Base-by-base conservation (phyloP, 30 jellyfish, hydroid and myxozoan genomes). In the Aurelia aurita complex sp. Pacific region DNA sequence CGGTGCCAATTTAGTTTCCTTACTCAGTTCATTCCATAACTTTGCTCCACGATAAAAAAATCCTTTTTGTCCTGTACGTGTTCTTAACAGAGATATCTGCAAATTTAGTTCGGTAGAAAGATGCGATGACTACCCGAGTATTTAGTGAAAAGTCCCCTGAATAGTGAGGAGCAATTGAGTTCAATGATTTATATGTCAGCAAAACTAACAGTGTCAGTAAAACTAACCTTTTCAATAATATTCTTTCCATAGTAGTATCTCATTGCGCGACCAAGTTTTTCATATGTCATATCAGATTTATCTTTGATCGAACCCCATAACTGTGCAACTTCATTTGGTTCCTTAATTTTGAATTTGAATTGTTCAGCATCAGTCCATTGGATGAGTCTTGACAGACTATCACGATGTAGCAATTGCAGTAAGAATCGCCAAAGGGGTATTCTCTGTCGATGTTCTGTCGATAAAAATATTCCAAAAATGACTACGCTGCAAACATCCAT, bases 341-440 rank as follows among this genome's bases (percentile, higher is more conserved):
- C 85, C 53, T 75, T 89, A 16, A 89, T 89, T 69, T 71, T 89
- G 83, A 89, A 89, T 63, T 82, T 91, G 57, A 89, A 70, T n/a
- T 82, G 63, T 12, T 74, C 92, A 16, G 78, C 23, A 14, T 54
- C 83, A 13, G 80, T 71, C 97, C 97, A 89, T 62, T 89, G 86
- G 2, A 89, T 83, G 53, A 85, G 92, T 10, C 66, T 19, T 36
- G 92, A 40, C 7, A 38, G 67, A 34, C 38, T 72, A 83, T 95
- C 99, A 29, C 96, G 90, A 61, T 95, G 85, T 51, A 95, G 80
- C 73, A 95, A 67, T 19, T 90, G 98, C 32, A 95, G 88, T 35
- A 95, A 87, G 72, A 95, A 95, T 65, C 93, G 95, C 99, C 99
- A 95, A 55, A 95, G 67, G 1, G 98, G 99, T 52, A 95, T 87